phyloP scores from a whole-genome alignment of 2,797 vertebrate species.

The Hoplostethus mediterraneus region DNA sequence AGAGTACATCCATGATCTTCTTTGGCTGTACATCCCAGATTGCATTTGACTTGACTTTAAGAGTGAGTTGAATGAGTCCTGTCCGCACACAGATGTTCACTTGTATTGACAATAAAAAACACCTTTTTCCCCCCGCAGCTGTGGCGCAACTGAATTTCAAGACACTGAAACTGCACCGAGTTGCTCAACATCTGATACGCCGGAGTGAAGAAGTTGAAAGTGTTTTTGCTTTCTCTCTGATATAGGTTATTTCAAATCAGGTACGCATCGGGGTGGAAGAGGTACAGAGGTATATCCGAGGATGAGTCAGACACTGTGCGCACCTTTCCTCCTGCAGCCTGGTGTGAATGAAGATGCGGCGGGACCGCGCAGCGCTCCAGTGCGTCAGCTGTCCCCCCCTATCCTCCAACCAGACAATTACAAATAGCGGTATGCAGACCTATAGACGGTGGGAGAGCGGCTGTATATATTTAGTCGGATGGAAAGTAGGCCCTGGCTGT shows the following conservation, averaged over 20 bases:
- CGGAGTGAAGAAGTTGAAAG: not conserved
- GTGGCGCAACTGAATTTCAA: constrained; percentile 12
- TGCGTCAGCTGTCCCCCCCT: constrained; percentile 68
- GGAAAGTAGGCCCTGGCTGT: constrained; percentile 22
- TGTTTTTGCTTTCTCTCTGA: not conserved
- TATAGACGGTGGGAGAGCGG: constrained; percentile 43
- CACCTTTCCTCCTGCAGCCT: constrained; percentile 59
- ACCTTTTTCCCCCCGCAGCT: constrained; percentile 17
- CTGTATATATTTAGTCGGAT: constrained; percentile 46
- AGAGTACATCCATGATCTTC: constrained; percentile 41
- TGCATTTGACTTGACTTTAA: not conserved
- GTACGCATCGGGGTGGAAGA: not conserved
- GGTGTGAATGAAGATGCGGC: constrained; percentile 73
- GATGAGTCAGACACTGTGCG: constrained; percentile 40
- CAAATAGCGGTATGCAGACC: constrained; percentile 45
- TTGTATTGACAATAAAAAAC: constrained; percentile 1
- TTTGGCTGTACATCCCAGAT: not conserved
- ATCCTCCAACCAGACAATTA: constrained; percentile 47
- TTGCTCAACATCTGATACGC: not conserved
- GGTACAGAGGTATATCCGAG: constrained; percentile 13
- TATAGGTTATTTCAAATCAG: not conserved
- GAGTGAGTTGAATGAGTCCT: not conserved
- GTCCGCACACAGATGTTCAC: not conserved
- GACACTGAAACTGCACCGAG: not conserved
- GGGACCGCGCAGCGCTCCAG: constrained; percentile 29